Conservation (phyloP, 2,888 invertebrate species). For the Drosophila villosipedis region DNA sequence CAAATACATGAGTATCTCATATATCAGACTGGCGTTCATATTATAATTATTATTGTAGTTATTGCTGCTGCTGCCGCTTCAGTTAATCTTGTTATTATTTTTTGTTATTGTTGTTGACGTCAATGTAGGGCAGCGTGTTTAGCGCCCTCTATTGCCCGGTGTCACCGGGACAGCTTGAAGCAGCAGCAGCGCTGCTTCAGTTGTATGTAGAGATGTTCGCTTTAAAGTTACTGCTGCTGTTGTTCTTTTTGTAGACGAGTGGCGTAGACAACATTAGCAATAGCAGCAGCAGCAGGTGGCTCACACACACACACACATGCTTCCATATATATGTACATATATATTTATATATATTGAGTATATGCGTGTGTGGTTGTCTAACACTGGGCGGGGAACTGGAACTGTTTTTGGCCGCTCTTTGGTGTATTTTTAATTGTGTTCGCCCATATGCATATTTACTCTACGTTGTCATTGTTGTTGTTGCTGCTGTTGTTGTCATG, state of each 20-base stretch:
- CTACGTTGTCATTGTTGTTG: conserved; percentile 41
- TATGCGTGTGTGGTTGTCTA: conserved; percentile 28
- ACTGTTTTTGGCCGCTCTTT: conserved; percentile 37
- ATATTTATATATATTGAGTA: conserved; percentile 28
- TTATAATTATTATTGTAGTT: conserved; percentile 45
- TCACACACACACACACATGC: conserved; percentile 51
- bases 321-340: conserved; percentile 22
- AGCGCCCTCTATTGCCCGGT: conserved; percentile 46
- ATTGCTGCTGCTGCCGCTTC: conserved; percentile 24
- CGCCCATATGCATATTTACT: conserved; percentile 65
- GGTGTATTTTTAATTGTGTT: conserved; percentile 68
- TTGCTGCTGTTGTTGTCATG: conserved; percentile 60
- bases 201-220: conserved; percentile 22
- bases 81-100: conserved; percentile 23
- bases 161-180: conserved; percentile 74
- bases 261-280: conserved; percentile 28
- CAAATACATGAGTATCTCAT: conserved; percentile 93
- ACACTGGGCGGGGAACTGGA: conserved; percentile 46
- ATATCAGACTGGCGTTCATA: conserved; percentile 92
- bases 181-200: conserved; percentile 41
- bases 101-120: conserved; percentile 16
- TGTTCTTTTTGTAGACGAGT: conserved; percentile 14
- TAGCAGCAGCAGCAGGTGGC: conserved; percentile 72
- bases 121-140: conserved; percentile 43
- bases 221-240: conserved; percentile 38